phyloP scores from a whole-genome alignment of 1,140 invertebrate genomes.

The Drosophila ananassae region DNA sequence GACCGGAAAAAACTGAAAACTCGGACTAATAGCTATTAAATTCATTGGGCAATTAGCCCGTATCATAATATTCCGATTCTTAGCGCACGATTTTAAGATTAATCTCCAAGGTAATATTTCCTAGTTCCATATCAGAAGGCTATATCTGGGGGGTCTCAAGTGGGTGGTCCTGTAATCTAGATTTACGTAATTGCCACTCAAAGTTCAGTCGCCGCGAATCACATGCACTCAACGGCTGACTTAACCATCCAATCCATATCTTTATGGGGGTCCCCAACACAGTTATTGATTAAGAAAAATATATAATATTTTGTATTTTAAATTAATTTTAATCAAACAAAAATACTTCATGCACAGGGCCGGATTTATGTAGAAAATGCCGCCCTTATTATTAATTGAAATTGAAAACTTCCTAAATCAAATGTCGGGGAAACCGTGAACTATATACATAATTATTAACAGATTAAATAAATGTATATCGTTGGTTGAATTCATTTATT shows the following conservation, averaged over 20 bases:
- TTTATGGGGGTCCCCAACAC: constrained; percentile 45
- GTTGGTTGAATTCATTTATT: no score
- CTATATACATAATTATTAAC: no score
- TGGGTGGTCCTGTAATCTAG: constrained; percentile 25
- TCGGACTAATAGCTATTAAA: constrained; percentile 5
- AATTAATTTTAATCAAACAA: constrained; percentile 6
- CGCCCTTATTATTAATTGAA: no score
- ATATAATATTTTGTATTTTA: constrained; percentile 5
- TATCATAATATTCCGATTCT: neutral
- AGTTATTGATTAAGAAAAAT: constrained; percentile 26
- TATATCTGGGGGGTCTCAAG: constrained; percentile 19
- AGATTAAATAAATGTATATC: no score
- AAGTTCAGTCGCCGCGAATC: constrained; percentile 17
- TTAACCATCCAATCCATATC: constrained; percentile 19
- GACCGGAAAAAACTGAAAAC: constrained; percentile 3
- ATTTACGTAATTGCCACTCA: constrained; percentile 29
- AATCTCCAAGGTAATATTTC: constrained; percentile 18
- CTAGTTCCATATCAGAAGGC: constrained; percentile 7
- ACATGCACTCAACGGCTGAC: constrained; percentile 35
- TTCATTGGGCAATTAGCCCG: constrained; percentile 12
- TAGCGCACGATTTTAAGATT: constrained; percentile 2
- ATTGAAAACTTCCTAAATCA: no score
- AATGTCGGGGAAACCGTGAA: no score
- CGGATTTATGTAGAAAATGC: no score
- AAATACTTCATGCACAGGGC: constrained; percentile 38